Evolutionary conservation across 1,140 invertebrate genomes (phyloP), one percentile per base, ranked within the genome.

Genomic region (Aphidius ervi): DNA sequence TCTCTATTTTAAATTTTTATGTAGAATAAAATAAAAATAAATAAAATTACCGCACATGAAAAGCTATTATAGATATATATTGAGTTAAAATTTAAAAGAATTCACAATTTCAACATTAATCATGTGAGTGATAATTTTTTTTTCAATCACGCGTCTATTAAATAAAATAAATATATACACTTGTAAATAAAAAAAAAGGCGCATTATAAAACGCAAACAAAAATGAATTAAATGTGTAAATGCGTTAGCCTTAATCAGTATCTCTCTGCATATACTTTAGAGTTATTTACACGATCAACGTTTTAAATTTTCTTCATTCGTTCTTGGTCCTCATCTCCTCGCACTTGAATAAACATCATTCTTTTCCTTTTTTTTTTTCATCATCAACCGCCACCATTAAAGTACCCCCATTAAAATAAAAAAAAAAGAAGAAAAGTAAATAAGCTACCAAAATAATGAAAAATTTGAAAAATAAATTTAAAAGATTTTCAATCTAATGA

Each of bases 291-390:
- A 54, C 37, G 5, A 9, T 23, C 47, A 16, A 52, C 39, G 39
- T 9, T 7, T 5, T 37, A 31, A 3, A 31, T 31, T 50, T 50
- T 48, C 49, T 37, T 31, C 23, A 20, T 50, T 10, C 39, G 42
- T n/a, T 42, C 52, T 40, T 10, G 39, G 6, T 42, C 52, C 52
- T 54, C 52, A 54, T 54, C 39, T 31, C 23, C 4, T 54, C 39
- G 43, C 9, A 54, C 9, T 54, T 54, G 52, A 54, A 54, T 54
- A 54, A 54, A 54, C 52, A 54, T 54, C 52, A 54, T 16, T 37
- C 5, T 48, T 6, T n/a, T 16, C 16, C 16, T 16, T n/a, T 1
- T 54, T 7, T 31, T 31, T 31, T 31, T 31, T 31, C 23, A 31
- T 31, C 23, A 31, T 31, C 23, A 31, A 4, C 40, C 52, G 52